Evolutionary conservation across 2,797 vertebrate species (phyloP).

Genomic region (Bradypus variegatus): DNA sequence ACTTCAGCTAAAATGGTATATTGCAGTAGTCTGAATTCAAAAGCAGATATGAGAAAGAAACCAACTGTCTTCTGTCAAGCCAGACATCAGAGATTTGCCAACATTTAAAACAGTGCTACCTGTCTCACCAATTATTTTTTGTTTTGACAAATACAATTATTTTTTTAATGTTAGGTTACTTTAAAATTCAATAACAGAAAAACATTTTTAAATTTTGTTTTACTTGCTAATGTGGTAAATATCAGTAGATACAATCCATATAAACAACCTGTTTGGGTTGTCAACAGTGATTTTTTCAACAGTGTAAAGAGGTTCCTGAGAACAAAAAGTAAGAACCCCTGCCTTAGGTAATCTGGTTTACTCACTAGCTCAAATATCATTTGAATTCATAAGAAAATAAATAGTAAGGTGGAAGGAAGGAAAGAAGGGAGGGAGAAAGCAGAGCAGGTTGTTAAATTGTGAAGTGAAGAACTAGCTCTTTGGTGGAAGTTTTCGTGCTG

Average conservation of each 20-base stretch:
- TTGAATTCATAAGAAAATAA: not conserved
- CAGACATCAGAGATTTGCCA: not conserved
- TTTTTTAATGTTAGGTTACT: not conserved
- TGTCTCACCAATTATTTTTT: not conserved
- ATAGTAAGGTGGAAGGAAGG: not conserved
- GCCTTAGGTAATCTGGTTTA: not conserved
- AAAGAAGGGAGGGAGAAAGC: not conserved
- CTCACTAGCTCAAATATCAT: not conserved
- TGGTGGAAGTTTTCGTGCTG: not conserved
- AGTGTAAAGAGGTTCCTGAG: not conserved
- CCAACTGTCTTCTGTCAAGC: not conserved
- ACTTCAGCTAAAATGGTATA: not conserved
- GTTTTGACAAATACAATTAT: not conserved
- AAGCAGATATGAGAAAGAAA: not conserved
- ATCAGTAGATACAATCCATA: not conserved
- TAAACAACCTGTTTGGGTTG: not conserved
- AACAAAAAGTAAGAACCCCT: not conserved
- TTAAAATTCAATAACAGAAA: not conserved
- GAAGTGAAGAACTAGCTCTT: not conserved
- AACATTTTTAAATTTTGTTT: not conserved
- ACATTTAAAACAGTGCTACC: not conserved
- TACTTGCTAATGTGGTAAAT: not conserved
- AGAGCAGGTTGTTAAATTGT: not conserved
- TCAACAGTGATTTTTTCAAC: not conserved
- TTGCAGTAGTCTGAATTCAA: not conserved